These are phyloP conservation scores for Neomicropteryx cornuta DNA, from an alignment of 1,140 invertebrate genomes.

Conservation along the genomic window DNA sequence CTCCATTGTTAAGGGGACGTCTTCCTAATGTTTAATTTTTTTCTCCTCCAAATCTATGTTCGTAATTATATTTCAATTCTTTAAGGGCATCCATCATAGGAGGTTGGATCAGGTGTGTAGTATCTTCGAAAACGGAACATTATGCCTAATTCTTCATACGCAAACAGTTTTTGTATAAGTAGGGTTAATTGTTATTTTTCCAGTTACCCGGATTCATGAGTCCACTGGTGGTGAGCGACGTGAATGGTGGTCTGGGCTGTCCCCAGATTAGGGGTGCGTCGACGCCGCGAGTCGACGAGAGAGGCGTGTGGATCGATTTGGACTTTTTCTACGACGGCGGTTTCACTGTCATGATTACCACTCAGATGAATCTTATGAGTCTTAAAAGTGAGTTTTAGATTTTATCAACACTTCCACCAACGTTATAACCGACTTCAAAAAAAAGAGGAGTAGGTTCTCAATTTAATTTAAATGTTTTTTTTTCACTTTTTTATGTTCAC, in stretches of 20 bases:
- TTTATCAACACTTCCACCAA: too few species aligned
- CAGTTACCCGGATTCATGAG: constrained; percentile 37
- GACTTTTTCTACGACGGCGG: constrained; percentile 84
- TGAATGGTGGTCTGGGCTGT: constrained; percentile 29
- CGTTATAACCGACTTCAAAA: neutral
- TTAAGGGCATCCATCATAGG: too few species aligned
- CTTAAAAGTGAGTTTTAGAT: too few species aligned
- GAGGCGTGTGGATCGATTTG: constrained; percentile 88
- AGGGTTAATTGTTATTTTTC: neutral
- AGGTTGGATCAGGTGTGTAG: neutral
- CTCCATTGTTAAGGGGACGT: too few species aligned
- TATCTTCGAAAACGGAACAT: neutral
- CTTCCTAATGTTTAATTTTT: constrained; percentile 2
- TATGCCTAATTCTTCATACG: too few species aligned
- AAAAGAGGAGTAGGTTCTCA: constrained; percentile 4
- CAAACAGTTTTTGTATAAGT: too few species aligned
- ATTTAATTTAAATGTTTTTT: too few species aligned
- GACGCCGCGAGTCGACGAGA: constrained; percentile 67
- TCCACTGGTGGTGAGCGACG: constrained; percentile 28
- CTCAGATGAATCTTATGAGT: constrained; percentile 90
- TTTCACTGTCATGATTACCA: constrained; percentile 84
- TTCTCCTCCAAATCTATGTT: neutral
- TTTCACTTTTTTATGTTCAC: too few species aligned
- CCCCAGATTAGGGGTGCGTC: constrained; percentile 66
- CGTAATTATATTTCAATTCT: neutral